Conservation (phyloP, 1,140 invertebrate species). For the Coptotermes formosanus region DNA sequence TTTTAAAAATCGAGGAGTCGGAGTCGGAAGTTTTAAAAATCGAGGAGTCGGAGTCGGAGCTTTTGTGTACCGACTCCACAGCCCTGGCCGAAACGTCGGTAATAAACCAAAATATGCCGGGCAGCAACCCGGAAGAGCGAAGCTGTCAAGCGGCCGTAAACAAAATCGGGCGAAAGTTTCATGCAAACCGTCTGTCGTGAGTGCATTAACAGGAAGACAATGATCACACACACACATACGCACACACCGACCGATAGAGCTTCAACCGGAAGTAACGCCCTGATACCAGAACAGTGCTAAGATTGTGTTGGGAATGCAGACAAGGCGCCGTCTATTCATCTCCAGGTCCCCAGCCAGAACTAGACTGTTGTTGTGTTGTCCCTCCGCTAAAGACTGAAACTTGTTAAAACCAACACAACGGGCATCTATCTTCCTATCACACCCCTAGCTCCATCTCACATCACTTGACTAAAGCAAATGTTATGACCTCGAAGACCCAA, state of each 20-base stretch:
- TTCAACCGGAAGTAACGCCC: background rate
- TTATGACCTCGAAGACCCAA: too few species aligned
- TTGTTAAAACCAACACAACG: background rate
- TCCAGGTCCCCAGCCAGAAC: background rate
- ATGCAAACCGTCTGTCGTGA: background rate
- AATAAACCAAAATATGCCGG: too few species aligned
- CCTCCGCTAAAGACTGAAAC: background rate
- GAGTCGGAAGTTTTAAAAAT: too few species aligned
- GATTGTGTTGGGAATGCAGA: background rate
- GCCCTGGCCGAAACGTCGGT: too few species aligned
- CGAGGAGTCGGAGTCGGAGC: too few species aligned
- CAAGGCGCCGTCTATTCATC: background rate
- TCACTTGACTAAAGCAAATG: too few species aligned
- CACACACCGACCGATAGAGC: background rate
- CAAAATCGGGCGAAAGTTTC: background rate
- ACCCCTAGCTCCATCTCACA: background rate
- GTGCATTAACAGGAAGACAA: background rate
- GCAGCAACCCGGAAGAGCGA: too few species aligned
- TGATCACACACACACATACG: background rate
- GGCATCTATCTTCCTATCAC: background rate
- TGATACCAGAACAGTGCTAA: background rate
- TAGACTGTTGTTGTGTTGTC: background rate
- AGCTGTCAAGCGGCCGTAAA: background rate
- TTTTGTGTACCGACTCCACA: too few species aligned
- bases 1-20: too few species aligned